Evolutionary conservation across 2,888 invertebrate genomes (phyloP).

Genomic region (Plagiodera versicolora): DNA sequence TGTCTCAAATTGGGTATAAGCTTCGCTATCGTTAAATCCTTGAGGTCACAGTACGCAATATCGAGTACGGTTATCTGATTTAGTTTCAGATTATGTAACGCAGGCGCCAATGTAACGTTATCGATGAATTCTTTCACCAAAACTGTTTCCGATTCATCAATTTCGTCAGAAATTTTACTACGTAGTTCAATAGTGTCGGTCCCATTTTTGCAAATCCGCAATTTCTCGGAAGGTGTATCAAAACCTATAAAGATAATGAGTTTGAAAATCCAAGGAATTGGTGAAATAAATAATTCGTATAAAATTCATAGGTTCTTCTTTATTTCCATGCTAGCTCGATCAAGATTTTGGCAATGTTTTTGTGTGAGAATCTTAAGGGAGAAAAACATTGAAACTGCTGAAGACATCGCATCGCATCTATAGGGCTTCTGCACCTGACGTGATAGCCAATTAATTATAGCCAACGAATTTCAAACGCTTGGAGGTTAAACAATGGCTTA

Average conservation of each 20-base stretch:
- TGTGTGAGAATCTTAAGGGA: no score
- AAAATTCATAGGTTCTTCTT: no score
- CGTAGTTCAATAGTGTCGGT: not conserved
- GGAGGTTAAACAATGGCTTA: no score
- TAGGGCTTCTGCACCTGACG: no score
- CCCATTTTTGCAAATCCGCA: not conserved
- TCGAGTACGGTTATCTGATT: slow-evolving; percentile 29
- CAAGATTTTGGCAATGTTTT: no score
- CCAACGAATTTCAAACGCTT: no score
- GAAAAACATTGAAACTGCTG: no score
- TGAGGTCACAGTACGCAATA: slow-evolving; percentile 32
- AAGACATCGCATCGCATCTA: no score
- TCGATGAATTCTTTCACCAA: not conserved
- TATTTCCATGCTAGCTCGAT: no score
- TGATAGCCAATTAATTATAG: no score
- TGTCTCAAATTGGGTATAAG: slow-evolving; percentile 30
- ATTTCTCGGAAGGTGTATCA: not conserved
- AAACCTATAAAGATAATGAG: not conserved
- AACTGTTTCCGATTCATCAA: not conserved
- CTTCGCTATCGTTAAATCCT: slow-evolving; percentile 27
- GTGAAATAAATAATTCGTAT: no score
- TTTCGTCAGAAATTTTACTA: not conserved
- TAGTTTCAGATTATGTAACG: not conserved
- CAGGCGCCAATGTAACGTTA: not conserved
- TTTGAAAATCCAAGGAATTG: no score